Evolutionary conservation across 2,888 invertebrate species (phyloP).

Genomic region (Herminia tarsipennalis): DNA sequence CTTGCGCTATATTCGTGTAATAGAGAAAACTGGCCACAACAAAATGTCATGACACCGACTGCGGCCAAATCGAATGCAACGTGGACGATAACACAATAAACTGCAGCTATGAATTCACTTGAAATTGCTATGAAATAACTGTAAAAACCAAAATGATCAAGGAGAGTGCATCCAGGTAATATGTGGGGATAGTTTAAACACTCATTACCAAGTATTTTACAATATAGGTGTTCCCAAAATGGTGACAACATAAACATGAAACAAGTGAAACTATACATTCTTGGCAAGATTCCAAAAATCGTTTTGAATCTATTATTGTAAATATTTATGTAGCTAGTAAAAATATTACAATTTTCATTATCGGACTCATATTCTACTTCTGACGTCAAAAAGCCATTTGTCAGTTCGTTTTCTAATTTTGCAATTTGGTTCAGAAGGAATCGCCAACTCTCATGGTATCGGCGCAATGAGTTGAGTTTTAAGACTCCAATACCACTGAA

Average conservation of each 20-base stretch:
- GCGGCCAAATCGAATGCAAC: conserved; percentile 62
- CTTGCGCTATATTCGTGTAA: conserved; percentile 55
- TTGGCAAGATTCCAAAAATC: conserved; percentile 47
- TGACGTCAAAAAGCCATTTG: conserved; percentile 25
- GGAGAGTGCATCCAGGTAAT: conserved; percentile 63
- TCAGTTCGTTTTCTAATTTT: conserved; percentile 52
- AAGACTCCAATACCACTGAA: conserved; percentile 67
- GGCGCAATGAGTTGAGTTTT: conserved; percentile 58
- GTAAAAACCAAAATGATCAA: conserved; percentile 45
- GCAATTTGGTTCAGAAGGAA: conserved; percentile 49
- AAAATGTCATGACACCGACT: conserved; percentile 68
- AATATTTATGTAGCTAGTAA: conserved; percentile 34
- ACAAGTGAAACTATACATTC: conserved; percentile 58
- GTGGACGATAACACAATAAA: conserved; percentile 64
- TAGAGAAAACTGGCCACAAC: conserved; percentile 65
- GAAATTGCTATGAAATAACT: conserved; percentile 54
- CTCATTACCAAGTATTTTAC: conserved; percentile 31
- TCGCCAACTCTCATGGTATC: conserved; percentile 51
- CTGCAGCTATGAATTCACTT: conserved; percentile 55
- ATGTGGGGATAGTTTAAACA: conserved; percentile 58
- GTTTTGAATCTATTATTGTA: conserved; percentile 56
- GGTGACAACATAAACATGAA: conserved; percentile 62
- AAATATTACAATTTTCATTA: conserved; percentile 31
- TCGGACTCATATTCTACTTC: conserved; percentile 47
- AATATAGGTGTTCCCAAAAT: conserved; percentile 58